Evolutionary conservation across 2,797 vertebrate genomes (phyloP), one percentile per base, ranked within the genome.

Genomic region (Chaetophractus vellerosus): DNA sequence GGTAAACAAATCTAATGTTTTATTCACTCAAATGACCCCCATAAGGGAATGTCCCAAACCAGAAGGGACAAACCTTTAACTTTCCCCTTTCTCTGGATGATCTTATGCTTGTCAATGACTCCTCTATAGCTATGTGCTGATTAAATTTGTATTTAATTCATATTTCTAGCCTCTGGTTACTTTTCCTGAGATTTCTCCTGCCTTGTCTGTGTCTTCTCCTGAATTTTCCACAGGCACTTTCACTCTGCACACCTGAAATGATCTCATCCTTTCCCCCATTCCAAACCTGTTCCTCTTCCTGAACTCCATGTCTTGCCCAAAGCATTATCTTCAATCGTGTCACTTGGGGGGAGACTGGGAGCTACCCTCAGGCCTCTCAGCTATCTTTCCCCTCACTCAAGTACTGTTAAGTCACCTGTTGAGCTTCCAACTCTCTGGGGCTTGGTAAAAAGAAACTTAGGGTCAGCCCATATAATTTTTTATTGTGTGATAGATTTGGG

Each of bases 91-190:
- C 52, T 91, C 28, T 41, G 63, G 45, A 31, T 68, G 15, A n/a
- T 72, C 11, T 48, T 59, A 0, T 88, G 6, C n/a, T 84, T 48
- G 23, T 86, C 5, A 5, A 48, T 76, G 72, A 7, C 55, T 80
- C 80, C 52, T 83, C 59, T 50, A 75, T 28, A 72, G 23, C 36
- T 28, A 24, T 38, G 23, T 76, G 10, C 52, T 75, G 38, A 71
- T 83, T 38, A 76, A 45, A 45, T 45, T 45, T 45, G n/a, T 94
- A 71, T 81, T 71, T 45, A 59, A 71, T 93, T 80, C 16, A 71
- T 38, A 83, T 94, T 88, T 91, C 45, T 89, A 64, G 64, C n/a
- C 57, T 93, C 16, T 89, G 57, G 6, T 92, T 74, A 52, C 86
- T 85, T 92, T 88, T 61, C 38, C 12, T 36, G 18, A 84, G 64